Evolutionary conservation across 30 jellyfish, hydroid and myxozoan genomes (phyloP).

Genomic region (Turritopsis rubra): DNA sequence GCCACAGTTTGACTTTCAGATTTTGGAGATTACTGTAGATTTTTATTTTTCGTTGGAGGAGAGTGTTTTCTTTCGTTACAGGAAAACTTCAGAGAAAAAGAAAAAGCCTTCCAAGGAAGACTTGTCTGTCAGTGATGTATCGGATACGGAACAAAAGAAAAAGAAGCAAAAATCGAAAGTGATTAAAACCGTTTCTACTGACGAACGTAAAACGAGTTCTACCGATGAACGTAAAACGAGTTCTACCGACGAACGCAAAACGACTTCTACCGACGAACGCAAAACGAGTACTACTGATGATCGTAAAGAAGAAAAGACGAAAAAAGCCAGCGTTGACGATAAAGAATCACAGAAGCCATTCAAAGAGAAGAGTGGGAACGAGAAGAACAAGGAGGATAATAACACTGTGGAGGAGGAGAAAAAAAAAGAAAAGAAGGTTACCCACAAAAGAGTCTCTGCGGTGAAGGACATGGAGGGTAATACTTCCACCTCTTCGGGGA

Average conservation of each 20-base stretch:
- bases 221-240: background rate
- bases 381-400: constrained; percentile 39
- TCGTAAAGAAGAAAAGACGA: background rate
- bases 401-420: constrained; percentile 33
- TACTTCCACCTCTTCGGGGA: constrained; percentile 3
- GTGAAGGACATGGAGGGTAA: constrained; percentile 36
- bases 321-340: background rate
- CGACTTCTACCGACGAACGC: background rate
- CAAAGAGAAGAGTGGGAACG: constrained; percentile 43
- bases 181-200: constrained; percentile 32
- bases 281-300: background rate
- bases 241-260: background rate
- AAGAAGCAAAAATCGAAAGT: constrained; percentile 28
- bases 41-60: too few relatives aligned
- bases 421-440: constrained; percentile 22
- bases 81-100: background rate
- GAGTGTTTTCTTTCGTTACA: too few relatives aligned
- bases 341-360: constrained; percentile 3
- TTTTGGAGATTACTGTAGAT: too few relatives aligned
- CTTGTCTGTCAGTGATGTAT: constrained; percentile 14
- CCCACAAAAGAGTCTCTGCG: constrained; percentile 29
- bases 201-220: background rate
- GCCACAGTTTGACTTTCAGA: too few relatives aligned
- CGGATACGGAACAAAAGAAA: constrained; percentile 21
- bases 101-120: constrained; percentile 16